phyloP scores from a whole-genome alignment of 64 coral and sea anemone species.

The Anthopleura sola region DNA sequence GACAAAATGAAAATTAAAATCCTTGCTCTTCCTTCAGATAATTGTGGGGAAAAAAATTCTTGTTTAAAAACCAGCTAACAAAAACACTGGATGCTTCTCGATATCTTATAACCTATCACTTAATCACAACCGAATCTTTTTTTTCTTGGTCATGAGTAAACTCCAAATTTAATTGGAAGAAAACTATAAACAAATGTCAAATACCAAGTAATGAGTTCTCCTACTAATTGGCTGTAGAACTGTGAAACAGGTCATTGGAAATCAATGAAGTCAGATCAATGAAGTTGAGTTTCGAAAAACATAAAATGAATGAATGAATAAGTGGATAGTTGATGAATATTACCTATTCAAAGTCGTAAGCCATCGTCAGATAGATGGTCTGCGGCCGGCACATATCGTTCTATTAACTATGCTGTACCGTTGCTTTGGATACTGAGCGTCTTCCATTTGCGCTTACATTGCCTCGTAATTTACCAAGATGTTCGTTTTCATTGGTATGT shows the following conservation, averaged over 20 bases:
- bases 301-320: background rate
- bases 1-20: background rate
- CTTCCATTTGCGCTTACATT: background rate
- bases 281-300: background rate
- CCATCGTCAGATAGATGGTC: background rate
- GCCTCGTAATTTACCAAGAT: background rate
- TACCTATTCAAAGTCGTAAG: background rate
- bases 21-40: background rate
- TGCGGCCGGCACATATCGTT: background rate
- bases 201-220: background rate
- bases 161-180: background rate
- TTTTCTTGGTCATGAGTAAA: background rate
- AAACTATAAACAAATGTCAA: background rate
- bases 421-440: background rate
- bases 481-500: background rate
- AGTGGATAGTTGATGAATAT: background rate
- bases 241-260: background rate
- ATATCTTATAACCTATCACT: background rate
- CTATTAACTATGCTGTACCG: no score
- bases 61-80: background rate
- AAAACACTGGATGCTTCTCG: background rate
- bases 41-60: background rate
- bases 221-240: background rate
- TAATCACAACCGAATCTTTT: background rate
- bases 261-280: background rate